phyloP scores from a whole-genome alignment of 2,797 vertebrate genomes.

The Pantherophis vulpinus region DNA sequence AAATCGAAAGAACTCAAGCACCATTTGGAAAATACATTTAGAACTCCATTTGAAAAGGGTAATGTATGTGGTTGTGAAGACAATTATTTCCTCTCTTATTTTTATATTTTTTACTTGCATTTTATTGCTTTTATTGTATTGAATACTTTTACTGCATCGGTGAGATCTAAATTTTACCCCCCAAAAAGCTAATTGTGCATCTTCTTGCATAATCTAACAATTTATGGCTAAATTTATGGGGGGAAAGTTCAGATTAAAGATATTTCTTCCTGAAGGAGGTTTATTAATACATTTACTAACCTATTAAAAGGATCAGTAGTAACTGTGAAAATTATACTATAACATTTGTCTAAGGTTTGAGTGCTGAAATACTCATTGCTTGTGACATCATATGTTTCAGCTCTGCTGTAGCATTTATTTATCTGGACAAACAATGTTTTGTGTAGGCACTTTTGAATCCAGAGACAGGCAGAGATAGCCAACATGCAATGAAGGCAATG shows the following conservation, averaged over 20 bases:
- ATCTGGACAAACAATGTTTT: not conserved
- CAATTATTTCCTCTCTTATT: not conserved
- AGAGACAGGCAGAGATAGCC: not conserved
- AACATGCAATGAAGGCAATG: not conserved
- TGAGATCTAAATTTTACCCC: not conserved
- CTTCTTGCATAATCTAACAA: not conserved
- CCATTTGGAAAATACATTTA: constrained; percentile 1
- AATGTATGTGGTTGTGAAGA: not conserved
- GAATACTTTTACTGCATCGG: not conserved
- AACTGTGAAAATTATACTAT: not conserved
- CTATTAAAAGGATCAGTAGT: not conserved
- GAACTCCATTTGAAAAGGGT: not conserved
- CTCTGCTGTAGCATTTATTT: not conserved
- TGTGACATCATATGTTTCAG: not conserved
- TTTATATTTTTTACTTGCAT: not conserved
- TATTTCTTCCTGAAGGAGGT: not conserved
- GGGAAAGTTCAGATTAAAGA: not conserved
- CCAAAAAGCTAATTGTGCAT: not conserved
- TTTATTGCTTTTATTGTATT: constrained; percentile 2
- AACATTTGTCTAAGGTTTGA: not conserved
- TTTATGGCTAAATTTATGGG: not conserved
- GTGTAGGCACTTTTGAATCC: not conserved
- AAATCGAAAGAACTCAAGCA: constrained; percentile 59
- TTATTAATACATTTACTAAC: not conserved
- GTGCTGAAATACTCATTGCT: not conserved